phyloP scores from a whole-genome alignment of 2,113 vertebrate species.

The Delphinus delphis region DNA sequence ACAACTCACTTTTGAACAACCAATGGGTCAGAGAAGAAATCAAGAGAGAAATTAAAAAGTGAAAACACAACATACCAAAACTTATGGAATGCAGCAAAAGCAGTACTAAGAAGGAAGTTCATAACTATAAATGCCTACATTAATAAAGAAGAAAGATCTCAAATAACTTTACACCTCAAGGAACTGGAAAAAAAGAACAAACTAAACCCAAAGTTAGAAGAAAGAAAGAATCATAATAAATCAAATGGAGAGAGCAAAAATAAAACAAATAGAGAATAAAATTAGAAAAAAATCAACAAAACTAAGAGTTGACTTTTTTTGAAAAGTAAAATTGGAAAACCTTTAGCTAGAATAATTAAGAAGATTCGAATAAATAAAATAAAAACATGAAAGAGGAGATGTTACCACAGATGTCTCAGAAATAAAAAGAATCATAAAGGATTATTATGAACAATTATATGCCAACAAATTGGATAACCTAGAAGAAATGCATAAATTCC shows the following conservation, averaged over 20 bases:
- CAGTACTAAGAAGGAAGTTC: too few species aligned
- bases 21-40: too few species aligned
- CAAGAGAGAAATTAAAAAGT: too few species aligned
- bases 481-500: not conserved
- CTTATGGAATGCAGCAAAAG: too few species aligned
- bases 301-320: not conserved
- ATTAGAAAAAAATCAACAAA: not conserved
- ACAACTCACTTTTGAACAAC: too few species aligned
- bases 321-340: not conserved
- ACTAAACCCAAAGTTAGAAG: not conserved
- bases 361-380: not conserved
- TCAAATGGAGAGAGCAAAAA: not conserved
- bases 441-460: not conserved
- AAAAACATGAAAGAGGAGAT: not conserved
- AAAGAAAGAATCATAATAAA: not conserved
- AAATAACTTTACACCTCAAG: too few species aligned
- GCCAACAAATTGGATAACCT: not conserved
- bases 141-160: too few species aligned
- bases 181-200: not conserved
- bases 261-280: not conserved
- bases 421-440: not conserved
- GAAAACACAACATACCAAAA: too few species aligned
- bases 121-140: too few species aligned
- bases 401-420: not conserved
- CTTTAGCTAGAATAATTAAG: not conserved